These are phyloP conservation scores for Hemibagrus wyckioides DNA, from an alignment of 2,113 vertebrate species.

Conservation along the genomic window DNA sequence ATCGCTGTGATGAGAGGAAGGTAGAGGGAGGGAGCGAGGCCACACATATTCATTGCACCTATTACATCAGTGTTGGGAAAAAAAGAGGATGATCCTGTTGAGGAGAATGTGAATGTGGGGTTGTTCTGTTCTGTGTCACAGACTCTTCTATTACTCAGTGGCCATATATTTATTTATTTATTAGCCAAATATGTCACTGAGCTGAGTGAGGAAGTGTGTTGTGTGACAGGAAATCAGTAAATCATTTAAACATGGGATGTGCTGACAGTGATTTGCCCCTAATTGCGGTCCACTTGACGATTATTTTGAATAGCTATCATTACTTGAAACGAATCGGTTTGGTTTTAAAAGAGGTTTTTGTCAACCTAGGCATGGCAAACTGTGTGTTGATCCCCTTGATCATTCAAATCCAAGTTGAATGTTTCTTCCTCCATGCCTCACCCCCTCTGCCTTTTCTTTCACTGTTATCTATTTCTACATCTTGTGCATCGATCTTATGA, in stretches of 20 bases:
- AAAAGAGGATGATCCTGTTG: conserved; percentile 1
- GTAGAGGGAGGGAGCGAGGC: conserved; percentile 22
- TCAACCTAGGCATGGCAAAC: not conserved
- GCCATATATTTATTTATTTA: not conserved
- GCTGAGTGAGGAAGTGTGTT: not conserved
- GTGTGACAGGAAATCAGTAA: not conserved
- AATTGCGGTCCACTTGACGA: not conserved
- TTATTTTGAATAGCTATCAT: not conserved
- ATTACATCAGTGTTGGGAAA: conserved; percentile 14
- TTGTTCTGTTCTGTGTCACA: not conserved
- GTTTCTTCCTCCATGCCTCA: not conserved
- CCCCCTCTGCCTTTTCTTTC: not conserved
- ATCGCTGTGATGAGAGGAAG: conserved; percentile 46
- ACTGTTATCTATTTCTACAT: not conserved
- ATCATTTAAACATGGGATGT: not conserved
- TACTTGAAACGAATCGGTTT: not conserved
- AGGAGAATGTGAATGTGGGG: not conserved
- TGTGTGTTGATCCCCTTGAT: not conserved
- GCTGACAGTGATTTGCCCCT: not conserved
- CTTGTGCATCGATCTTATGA: not conserved
- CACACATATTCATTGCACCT: conserved; percentile 21
- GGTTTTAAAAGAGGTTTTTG: not conserved
- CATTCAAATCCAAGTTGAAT: not conserved
- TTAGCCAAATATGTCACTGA: not conserved
- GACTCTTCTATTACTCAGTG: not conserved